Percentiles rank a stretch among this genome's conserved stretches.
Conservation (phyloP, 2,113 vertebrate genomes). For the Fulmarus glacialis region DNA sequence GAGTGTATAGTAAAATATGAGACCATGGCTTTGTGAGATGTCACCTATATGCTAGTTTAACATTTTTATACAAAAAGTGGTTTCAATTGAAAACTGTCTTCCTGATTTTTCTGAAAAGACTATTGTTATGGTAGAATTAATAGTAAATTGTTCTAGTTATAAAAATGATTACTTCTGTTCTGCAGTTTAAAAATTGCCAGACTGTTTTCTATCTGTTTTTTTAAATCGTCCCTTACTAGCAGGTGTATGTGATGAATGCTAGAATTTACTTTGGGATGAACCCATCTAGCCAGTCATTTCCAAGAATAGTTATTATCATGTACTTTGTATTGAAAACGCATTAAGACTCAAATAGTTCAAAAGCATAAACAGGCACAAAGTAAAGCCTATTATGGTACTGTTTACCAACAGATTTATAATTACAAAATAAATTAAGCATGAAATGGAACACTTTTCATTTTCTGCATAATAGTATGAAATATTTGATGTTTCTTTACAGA, state of each 20-base stretch:
- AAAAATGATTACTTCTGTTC: background rate
- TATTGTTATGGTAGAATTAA: background rate
- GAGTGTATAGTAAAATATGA: background rate
- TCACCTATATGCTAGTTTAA: background rate
- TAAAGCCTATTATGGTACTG: conserved; percentile 72
- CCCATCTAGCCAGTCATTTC: conserved; percentile 46
- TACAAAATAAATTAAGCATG: conserved; percentile 83
- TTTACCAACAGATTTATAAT: conserved; percentile 82
- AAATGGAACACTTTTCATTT: conserved; percentile 77
- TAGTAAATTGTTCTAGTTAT: background rate
- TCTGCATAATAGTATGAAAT: conserved; percentile 69
- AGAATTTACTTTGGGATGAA: conserved; percentile 58
- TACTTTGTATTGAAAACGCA: conserved; percentile 63
- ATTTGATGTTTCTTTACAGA: conserved; percentile 68
- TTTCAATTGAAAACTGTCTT: background rate
- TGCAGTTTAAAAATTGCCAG: background rate
- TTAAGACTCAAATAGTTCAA: conserved; percentile 60
- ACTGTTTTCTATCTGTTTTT: background rate
- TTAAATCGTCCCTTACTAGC: background rate
- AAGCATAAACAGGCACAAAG: conserved; percentile 69
- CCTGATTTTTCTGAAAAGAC: background rate
- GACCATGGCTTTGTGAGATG: background rate
- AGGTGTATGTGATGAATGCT: background rate
- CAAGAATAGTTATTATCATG: conserved; percentile 42
- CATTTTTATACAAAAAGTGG: background rate